phyloP scores from a whole-genome alignment of 2,113 vertebrate species.

The Erpornis zantholeuca region DNA sequence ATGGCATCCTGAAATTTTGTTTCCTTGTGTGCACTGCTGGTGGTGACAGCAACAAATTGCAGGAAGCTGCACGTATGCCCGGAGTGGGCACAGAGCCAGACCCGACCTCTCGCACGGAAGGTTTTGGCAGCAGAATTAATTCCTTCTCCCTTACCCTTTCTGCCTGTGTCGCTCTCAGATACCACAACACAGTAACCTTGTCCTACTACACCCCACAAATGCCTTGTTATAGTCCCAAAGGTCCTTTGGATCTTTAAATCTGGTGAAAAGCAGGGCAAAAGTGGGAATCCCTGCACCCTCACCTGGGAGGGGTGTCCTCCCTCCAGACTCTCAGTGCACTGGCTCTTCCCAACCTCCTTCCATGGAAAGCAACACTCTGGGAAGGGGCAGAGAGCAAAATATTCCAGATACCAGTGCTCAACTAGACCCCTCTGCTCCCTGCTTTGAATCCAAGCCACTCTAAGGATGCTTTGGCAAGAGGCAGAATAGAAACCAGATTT shows the following conservation, averaged over 20 bases:
- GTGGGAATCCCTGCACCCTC: not conserved
- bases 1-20: not conserved
- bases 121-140: not conserved
- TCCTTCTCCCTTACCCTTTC: not conserved
- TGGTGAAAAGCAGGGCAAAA: not conserved
- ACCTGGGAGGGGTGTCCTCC: not conserved
- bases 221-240: not conserved
- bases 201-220: not conserved
- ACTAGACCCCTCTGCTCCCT: rapidly evolving
- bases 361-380: not conserved
- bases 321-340: not conserved
- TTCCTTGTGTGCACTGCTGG: conserved; percentile 36
- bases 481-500: not conserved
- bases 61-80: not conserved
- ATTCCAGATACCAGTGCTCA: not conserved
- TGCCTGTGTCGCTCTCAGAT: not conserved
- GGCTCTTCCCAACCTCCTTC: not conserved
- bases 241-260: not conserved
- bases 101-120: not conserved
- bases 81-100: not conserved
- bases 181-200: not conserved
- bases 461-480: not conserved
- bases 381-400: not conserved
- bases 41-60: conserved; percentile 10
- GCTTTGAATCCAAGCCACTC: not conserved